phyloP scores from a whole-genome alignment of 2,113 vertebrate species.

The Theristicus caerulescens region DNA sequence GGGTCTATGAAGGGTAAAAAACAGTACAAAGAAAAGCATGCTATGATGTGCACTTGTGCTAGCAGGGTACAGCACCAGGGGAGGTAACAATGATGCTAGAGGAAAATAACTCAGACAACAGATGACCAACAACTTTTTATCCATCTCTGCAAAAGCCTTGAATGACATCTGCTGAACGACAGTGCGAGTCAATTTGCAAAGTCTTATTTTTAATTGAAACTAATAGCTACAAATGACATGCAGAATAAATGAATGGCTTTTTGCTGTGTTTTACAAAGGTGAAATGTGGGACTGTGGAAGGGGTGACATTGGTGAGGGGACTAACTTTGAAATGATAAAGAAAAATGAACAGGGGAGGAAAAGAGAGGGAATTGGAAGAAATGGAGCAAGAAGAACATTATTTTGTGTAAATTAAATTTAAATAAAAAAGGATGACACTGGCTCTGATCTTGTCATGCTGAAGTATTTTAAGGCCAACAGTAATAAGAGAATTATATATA shows the following conservation, averaged over 20 bases:
- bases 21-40: not conserved
- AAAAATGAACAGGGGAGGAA: conserved; percentile 61
- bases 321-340: conserved; percentile 52
- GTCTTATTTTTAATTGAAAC: conserved; percentile 18
- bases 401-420: conserved; percentile 76
- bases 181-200: not conserved
- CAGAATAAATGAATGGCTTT: not conserved
- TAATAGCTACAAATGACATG: not conserved
- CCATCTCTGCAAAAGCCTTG: not conserved
- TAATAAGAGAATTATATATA: conserved; percentile 56
- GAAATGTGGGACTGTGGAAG: not conserved
- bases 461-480: conserved; percentile 45
- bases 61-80: not conserved
- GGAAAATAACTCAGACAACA: not conserved
- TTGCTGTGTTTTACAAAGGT: conserved; percentile 31
- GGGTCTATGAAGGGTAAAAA: not conserved
- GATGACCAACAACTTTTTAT: not conserved
- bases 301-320: conserved; percentile 51
- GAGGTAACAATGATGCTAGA: not conserved
- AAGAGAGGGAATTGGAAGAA: conserved; percentile 66
- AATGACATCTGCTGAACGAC: not conserved
- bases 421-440: conserved; percentile 70
- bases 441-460: conserved; percentile 63
- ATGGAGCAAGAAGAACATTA: conserved; percentile 73
- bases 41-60: not conserved